Percentiles rank a stretch among this genome's conserved stretches.
Evolutionary conservation across 2,888 invertebrate genomes (phyloP).

Genomic region (Amblyjoppa fuscipennis): DNA sequence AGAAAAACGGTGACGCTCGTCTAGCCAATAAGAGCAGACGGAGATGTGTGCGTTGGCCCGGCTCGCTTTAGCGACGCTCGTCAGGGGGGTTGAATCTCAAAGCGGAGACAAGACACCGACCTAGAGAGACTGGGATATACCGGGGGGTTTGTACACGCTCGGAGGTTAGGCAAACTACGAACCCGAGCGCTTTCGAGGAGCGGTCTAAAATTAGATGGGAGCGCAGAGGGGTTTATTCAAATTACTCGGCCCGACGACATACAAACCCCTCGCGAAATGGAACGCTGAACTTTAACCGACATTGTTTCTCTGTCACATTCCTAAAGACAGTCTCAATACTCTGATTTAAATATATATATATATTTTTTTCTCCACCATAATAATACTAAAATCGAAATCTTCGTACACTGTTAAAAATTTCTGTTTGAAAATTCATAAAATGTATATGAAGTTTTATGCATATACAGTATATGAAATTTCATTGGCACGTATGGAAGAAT

Average conservation of each 20-base stretch:
- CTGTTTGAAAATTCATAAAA: no score
- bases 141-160: constrained; percentile 5
- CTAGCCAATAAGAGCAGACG: not conserved
- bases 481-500: no score
- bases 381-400: no score
- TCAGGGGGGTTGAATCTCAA: constrained; percentile 3
- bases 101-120: constrained; percentile 14
- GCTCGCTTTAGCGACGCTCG: not conserved
- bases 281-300: constrained; percentile 70
- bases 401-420: no score
- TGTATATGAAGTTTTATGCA: no score
- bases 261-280: constrained; percentile 68
- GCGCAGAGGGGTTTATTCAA: constrained; percentile 75
- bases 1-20: not conserved
- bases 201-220: constrained; percentile 53
- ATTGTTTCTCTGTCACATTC: constrained; percentile 55
- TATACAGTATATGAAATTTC: no score
- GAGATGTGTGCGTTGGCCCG: not conserved
- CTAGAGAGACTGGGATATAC: constrained; percentile 10
- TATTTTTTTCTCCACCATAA: no score
- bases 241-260: constrained; percentile 74
- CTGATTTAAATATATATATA: not conserved
- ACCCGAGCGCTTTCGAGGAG: constrained; percentile 19
- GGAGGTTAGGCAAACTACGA: constrained; percentile 11
- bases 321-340: constrained; percentile 37